These are phyloP conservation scores for Eupithecia tripunctaria DNA, from an alignment of 2,888 invertebrate species.

Conservation along the genomic window DNA sequence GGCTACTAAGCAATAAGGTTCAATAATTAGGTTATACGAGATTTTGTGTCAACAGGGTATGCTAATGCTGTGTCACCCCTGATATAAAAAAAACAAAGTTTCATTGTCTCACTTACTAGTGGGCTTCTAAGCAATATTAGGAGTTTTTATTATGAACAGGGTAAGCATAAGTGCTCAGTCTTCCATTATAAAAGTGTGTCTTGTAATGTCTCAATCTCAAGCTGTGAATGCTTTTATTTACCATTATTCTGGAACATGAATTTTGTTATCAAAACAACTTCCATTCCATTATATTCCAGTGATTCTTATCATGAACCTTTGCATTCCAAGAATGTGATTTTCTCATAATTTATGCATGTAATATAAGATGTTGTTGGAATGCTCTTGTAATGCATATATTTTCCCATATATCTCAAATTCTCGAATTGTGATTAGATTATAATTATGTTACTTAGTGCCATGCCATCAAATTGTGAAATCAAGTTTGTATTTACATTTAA, in stretches of 20 bases:
- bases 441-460: constrained; percentile 6
- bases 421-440: background rate
- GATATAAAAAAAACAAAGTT: background rate
- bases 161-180: background rate
- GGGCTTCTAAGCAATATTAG: background rate
- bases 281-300: constrained; percentile 5
- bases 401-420: background rate
- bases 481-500: constrained; percentile 1
- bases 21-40: background rate
- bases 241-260: background rate
- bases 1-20: constrained; percentile 72
- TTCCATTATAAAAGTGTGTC: constrained; percentile 2
- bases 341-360: background rate
- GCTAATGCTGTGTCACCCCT: background rate
- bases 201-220: background rate
- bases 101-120: background rate
- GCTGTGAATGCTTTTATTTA: background rate
- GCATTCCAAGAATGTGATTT: constrained; percentile 5
- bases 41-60: background rate
- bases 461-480: background rate
- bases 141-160: background rate
- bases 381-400: background rate
- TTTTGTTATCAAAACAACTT: background rate
- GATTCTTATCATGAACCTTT: background rate
- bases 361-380: no score